A percentile compares a stretch with the other conserved stretches of the same genome.
Conservation (phyloP, 2,888 invertebrate genomes). For the Holacanthella duospinosa region DNA sequence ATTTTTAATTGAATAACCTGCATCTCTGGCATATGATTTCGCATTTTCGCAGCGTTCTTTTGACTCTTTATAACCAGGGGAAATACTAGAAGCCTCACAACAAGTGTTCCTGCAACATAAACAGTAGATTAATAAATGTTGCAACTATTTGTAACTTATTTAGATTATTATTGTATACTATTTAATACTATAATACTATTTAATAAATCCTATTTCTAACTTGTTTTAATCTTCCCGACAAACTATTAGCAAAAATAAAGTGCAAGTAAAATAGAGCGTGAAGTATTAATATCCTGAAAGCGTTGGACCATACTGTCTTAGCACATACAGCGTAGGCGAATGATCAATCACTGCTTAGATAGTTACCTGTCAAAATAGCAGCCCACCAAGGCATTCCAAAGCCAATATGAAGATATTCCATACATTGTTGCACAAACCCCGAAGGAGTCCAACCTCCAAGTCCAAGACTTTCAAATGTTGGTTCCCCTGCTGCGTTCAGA, state of each 20-base stretch:
- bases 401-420: constrained; percentile 74
- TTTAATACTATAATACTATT: no score
- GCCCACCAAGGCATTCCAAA: constrained; percentile 89
- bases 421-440: constrained; percentile 64
- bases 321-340: neutral
- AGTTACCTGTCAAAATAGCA: constrained; percentile 60
- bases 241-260: no score
- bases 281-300: no score
- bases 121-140: neutral
- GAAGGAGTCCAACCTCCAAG: constrained; percentile 72
- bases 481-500: constrained; percentile 51
- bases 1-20: constrained; percentile 70
- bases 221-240: no score
- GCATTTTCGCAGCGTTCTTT: constrained; percentile 66
- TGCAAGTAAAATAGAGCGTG: no score
- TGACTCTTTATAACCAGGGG: constrained; percentile 76
- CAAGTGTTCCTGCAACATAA: constrained; percentile 54
- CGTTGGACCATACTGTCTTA: neutral
- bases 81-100: constrained; percentile 64
- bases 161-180: no score
- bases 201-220: no score
- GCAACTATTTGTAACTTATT: neutral
- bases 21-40: constrained; percentile 75
- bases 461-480: constrained; percentile 67
- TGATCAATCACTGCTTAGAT: neutral